Conservation (phyloP, 2,113 vertebrate species). For the Dinomys branickii region DNA sequence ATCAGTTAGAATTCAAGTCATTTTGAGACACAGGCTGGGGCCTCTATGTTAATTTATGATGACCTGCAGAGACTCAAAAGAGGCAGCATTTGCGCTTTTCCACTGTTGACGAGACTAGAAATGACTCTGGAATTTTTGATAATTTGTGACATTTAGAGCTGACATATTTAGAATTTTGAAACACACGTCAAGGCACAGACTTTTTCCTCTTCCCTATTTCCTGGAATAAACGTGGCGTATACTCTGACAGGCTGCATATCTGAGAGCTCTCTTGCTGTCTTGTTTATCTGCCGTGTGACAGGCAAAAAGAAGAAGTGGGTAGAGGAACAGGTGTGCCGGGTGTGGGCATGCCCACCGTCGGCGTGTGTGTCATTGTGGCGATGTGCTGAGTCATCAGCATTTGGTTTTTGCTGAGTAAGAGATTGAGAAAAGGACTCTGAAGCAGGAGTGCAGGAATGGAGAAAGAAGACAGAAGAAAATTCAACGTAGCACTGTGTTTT, state of each 20-base stretch:
- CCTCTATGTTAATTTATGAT: constrained; percentile 75
- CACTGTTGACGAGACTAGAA: constrained; percentile 49
- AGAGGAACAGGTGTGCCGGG: background rate
- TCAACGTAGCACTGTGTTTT: background rate
- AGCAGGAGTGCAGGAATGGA: background rate
- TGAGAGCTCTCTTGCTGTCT: background rate
- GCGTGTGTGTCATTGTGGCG: background rate
- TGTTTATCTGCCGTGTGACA: background rate
- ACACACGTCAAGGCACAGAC: constrained; percentile 57
- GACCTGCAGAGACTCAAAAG: constrained; percentile 70
- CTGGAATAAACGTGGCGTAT: constrained; percentile 50
- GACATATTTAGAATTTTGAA: constrained; percentile 63
- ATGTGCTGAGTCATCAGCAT: background rate
- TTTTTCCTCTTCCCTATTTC: constrained; percentile 63
- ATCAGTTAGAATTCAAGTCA: constrained; percentile 80
- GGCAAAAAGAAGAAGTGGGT: background rate
- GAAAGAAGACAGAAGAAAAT: background rate
- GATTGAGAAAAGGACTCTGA: background rate
- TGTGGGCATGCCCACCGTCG: background rate
- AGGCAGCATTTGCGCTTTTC: constrained; percentile 73
- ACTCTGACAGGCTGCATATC: background rate
- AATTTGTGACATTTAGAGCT: constrained; percentile 67
- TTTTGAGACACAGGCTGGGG: constrained; percentile 71
- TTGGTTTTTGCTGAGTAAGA: background rate
- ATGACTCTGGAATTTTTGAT: constrained; percentile 61